phyloP scores from a whole-genome alignment of 2,113 vertebrate species.

The Chamaea fasciata region DNA sequence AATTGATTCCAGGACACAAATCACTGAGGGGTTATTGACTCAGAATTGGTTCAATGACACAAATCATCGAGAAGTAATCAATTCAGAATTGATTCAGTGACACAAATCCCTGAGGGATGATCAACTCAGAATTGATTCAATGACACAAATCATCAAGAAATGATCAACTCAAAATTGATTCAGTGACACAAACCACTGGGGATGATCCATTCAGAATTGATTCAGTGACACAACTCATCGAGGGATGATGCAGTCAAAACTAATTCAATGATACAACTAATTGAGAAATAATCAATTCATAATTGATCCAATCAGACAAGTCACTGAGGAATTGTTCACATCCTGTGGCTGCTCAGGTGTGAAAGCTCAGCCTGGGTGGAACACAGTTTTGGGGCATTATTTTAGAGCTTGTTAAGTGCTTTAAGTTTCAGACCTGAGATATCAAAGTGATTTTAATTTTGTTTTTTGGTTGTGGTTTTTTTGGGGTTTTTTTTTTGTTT shows the following conservation, averaged over 20 bases:
- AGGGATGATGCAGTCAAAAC: no score
- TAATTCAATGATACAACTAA: not conserved
- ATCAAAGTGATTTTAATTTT: not conserved
- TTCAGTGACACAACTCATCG: not conserved
- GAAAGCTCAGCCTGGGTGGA: not conserved
- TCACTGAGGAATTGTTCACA: not conserved
- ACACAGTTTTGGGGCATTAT: not conserved
- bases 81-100: not conserved
- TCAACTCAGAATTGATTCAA: not conserved
- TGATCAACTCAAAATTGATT: not conserved
- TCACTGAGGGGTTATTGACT: accelerated
- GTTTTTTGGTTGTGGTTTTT: no score
- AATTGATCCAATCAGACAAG: not conserved
- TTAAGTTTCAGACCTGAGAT: not conserved
- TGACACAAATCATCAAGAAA: not conserved
- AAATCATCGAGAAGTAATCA: accelerated
- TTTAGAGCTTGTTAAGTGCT: not conserved
- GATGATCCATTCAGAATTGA: accelerated
- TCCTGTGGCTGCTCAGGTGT: not conserved
- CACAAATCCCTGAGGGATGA: not conserved
- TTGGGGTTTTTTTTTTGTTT: no score
- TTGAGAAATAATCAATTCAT: not conserved
- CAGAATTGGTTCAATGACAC: not conserved
- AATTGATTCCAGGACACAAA: not conserved
- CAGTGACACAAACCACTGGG: not conserved